Base-by-base conservation (phyloP, 2,888 invertebrate genomes). In the Catocala nupta region DNA sequence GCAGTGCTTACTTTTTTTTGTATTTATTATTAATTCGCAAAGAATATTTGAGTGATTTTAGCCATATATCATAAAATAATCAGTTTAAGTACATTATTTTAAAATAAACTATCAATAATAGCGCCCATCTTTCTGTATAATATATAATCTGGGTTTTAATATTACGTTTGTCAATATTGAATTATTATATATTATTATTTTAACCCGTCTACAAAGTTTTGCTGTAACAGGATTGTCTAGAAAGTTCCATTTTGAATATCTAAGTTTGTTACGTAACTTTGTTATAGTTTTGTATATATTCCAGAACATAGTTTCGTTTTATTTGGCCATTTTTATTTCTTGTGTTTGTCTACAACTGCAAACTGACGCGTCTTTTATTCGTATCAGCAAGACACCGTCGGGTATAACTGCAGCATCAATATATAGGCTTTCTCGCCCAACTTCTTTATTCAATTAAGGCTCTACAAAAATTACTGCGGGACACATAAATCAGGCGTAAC, bases 381-480 rank as follows among this genome's bases (percentile, higher is more conserved):
- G 11, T 13, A 7, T 7, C 3, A 62, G n/a, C 5, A 58, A 56
- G 59, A 59, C 51, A 51, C 13, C 33, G 5, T 10, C 3, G 7
- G n/a, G 34, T n/a, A 34, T 8, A 9, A 49, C 49, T 12, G 43
- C 11, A 59, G 12, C 42, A 16, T 7, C 49, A 48, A 25, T 16
- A 39, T 54, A 42, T 33, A 67, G 45, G 63, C 54, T 39, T 39
- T 16, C 53, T 39, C 8, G n/a, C 12, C 66, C 77, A 83, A 88
- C 85, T 87, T 87, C 81, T 88, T 87, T 89, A 86, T 89, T 88
- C 88, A 88, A 89, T 89, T 90, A 88, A 83, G 83, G 81, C 78
- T 81, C 84, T 77, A 82, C 83, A 88, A 88, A 89, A 89, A 88
- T 87, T 86, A 89, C 88, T 84, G 81, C 81, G 74, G 83, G 75